These are phyloP conservation scores for Caenorhabditis becei DNA, from an alignment of 2,888 invertebrate genomes.

Conservation along the genomic window DNA sequence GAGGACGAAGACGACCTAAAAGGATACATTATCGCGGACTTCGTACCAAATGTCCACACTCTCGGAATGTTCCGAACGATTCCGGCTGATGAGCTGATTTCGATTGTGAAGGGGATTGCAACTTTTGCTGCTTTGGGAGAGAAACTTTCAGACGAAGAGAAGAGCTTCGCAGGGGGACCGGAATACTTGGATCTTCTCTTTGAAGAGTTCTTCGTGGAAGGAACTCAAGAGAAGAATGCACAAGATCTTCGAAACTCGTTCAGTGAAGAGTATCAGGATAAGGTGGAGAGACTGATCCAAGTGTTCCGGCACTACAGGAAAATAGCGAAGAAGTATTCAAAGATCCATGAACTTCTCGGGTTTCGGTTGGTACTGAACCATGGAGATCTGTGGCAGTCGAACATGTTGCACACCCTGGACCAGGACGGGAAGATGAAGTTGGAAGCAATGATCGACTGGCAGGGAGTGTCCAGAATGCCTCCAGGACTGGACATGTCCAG, in stretches of 20 bases:
- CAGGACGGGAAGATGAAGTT: conserved; percentile 27
- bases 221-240: background rate
- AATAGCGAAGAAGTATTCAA: conserved; percentile 10
- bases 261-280: background rate
- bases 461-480: conserved; percentile 1
- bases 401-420: conserved; percentile 22
- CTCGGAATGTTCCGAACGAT: conserved; percentile 15
- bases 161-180: conserved; percentile 11
- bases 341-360: conserved; percentile 15
- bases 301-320: conserved; percentile 5
- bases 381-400: conserved; percentile 49
- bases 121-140: conserved; percentile 37
- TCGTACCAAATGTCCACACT: conserved; percentile 19
- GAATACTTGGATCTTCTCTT: conserved; percentile 23
- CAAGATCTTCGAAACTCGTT: background rate
- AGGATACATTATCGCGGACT: conserved; percentile 34
- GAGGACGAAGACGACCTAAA: conserved; percentile 26
- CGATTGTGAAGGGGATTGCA: conserved; percentile 23
- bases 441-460: conserved; percentile 53
- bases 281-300: conserved; percentile 10
- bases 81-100: conserved; percentile 19
- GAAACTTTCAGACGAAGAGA: too few relatives aligned
- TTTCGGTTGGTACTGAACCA: conserved; percentile 28
- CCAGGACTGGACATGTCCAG: conserved; percentile 26
- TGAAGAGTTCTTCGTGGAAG: conserved; percentile 2